A percentile compares a stretch with the other conserved stretches of the same genome.
Evolutionary conservation across 2,113 vertebrate genomes (phyloP).

Genomic region (Albula goreensis): DNA sequence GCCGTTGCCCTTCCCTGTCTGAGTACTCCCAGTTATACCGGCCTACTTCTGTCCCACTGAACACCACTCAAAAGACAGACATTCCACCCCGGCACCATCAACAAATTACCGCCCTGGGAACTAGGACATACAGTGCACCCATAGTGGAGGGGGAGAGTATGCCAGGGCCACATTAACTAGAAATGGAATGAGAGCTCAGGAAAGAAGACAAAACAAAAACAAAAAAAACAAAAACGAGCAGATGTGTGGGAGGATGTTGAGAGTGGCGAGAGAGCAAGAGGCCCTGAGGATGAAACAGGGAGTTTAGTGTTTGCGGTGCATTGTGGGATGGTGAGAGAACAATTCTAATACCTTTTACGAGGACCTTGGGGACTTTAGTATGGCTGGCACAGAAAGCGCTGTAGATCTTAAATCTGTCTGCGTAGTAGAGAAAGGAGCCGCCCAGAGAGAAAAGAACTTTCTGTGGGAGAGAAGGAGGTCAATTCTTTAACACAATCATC

Average conservation of each 20-base stretch:
- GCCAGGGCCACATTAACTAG: neutral
- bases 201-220: too few species aligned
- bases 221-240: neutral
- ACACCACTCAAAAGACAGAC: neutral
- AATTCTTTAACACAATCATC: too few species aligned
- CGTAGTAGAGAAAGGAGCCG: constrained; percentile 95
- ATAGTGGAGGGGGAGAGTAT: neutral
- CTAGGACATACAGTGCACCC: neutral
- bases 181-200: neutral
- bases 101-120: neutral
- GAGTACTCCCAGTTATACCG: neutral
- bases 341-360: constrained; percentile 84
- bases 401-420: constrained; percentile 98
- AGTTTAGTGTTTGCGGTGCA: neutral
- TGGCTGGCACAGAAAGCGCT: constrained; percentile 99
- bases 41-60: neutral
- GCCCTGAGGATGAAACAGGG: too few species aligned
- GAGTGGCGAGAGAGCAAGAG: neutral
- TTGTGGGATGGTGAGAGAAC: neutral
- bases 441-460: constrained; percentile 97
- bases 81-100: neutral
- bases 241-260: neutral
- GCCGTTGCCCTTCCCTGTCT: neutral
- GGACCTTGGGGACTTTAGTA: constrained; percentile 95
- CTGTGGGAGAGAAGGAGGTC: constrained; percentile 57